phyloP scores from a whole-genome alignment of 2,797 vertebrate genomes.

The Onychomys arenicola region DNA sequence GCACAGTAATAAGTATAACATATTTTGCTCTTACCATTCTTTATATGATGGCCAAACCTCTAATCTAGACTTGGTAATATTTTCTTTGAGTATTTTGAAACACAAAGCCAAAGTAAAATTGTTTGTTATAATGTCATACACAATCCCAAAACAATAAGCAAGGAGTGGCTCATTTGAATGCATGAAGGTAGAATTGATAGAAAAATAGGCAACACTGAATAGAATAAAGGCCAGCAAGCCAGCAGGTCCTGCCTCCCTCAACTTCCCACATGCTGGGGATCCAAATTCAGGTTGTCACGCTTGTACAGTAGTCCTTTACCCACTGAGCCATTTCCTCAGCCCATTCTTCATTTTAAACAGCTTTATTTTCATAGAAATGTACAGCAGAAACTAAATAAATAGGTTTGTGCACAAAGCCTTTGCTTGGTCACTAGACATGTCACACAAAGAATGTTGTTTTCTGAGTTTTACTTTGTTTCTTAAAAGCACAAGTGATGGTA shows the following conservation, averaged over 20 bases:
- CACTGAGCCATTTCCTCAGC: background rate
- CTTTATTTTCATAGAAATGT: conserved; percentile 49
- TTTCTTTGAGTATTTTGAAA: background rate
- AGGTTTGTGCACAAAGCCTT: background rate
- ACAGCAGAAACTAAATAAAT: background rate
- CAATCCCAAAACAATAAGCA: background rate
- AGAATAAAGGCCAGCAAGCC: background rate
- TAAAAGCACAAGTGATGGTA: background rate
- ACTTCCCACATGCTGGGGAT: background rate
- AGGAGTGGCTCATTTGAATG: background rate
- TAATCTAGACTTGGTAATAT: background rate
- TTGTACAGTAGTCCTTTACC: background rate
- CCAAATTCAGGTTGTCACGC: background rate
- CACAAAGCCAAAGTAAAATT: background rate
- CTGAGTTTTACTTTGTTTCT: background rate
- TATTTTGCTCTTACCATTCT: background rate
- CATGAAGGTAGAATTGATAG: background rate
- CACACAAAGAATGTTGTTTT: background rate
- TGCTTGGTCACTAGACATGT: background rate
- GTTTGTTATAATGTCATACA: background rate
- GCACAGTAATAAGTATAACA: background rate
- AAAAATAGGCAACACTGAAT: background rate
- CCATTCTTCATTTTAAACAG: conserved; percentile 32
- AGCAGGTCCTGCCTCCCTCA: background rate
- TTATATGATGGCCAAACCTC: background rate